A percentile compares a stretch with the other conserved stretches of the same genome.
These are phyloP conservation scores for Eriosoma lanigerum DNA, from an alignment of 1,140 invertebrate species.

Conservation along the genomic window DNA sequence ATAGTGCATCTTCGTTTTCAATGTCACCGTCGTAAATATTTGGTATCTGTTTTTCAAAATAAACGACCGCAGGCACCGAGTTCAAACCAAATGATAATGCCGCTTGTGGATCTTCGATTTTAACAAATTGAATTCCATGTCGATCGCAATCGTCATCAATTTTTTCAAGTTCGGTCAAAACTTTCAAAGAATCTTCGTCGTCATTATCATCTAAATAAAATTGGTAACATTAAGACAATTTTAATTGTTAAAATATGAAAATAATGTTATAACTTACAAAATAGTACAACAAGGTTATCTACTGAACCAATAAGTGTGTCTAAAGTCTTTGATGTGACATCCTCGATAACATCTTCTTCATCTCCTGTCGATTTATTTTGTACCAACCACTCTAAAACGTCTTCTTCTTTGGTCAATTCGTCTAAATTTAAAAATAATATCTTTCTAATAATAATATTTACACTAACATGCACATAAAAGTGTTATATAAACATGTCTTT, in stretches of 20 bases:
- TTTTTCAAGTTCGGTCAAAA: conserved; percentile 82
- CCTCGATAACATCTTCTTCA: conserved; percentile 91
- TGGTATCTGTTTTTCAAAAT: conserved; percentile 90
- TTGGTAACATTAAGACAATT: too few relatives aligned
- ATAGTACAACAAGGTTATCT: conserved; percentile 87
- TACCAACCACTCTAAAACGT: conserved; percentile 90
- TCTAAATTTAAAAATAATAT: conserved; percentile 61
- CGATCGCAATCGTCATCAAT: conserved; percentile 91
- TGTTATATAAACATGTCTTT: conserved; percentile 15
- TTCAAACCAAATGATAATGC: conserved; percentile 85
- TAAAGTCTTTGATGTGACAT: conserved; percentile 84
- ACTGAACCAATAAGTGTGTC: conserved; percentile 85
- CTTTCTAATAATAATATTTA: not conserved
- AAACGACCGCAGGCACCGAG: conserved; percentile 80
- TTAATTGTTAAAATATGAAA: not conserved
- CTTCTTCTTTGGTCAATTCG: conserved; percentile 86
- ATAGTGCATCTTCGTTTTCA: conserved; percentile 86
- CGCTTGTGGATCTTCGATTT: conserved; percentile 82
- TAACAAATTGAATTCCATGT: conserved; percentile 90
- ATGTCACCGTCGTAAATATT: conserved; percentile 91
- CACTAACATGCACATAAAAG: not conserved
- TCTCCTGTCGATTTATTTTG: conserved; percentile 89
- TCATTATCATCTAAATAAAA: conserved; percentile 72
- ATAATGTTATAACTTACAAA: conserved; percentile 72
- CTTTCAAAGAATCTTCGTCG: conserved; percentile 80